These are phyloP conservation scores for Lathamus discolor DNA, from an alignment of 2,113 vertebrate species.

Conservation along the genomic window DNA sequence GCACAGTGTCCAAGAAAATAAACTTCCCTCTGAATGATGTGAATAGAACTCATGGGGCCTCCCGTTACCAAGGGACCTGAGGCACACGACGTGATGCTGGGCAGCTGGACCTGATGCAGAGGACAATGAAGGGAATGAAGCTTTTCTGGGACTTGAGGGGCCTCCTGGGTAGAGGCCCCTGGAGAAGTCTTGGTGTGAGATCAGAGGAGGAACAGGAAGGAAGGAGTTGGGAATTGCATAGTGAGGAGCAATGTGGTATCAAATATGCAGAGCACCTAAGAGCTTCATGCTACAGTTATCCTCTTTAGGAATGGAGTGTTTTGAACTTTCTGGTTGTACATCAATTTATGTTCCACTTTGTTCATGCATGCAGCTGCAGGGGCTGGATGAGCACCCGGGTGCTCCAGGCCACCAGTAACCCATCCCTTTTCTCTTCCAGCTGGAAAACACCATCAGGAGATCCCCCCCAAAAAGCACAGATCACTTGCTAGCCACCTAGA, in stretches of 20 bases:
- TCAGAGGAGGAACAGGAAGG: neutral
- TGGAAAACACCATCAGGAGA: neutral
- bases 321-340: constrained; percentile 24
- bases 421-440: neutral
- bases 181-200: constrained; percentile 6
- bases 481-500: neutral
- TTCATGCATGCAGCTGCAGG: neutral
- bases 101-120: neutral
- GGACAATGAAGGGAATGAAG: neutral
- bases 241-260: constrained; percentile 62
- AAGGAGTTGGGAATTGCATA: constrained; percentile 73
- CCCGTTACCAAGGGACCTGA: constrained; percentile 31
- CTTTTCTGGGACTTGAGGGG: neutral
- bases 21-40: constrained; percentile 50
- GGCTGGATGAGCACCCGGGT: neutral
- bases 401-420: neutral
- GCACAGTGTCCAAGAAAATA: constrained; percentile 51
- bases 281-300: constrained; percentile 37
- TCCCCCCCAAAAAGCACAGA: neutral
- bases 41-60: constrained; percentile 37
- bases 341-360: constrained; percentile 42
- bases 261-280: constrained; percentile 40
- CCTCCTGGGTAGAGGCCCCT: neutral
- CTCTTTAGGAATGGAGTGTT: constrained; percentile 5
- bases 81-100: neutral